Evolutionary conservation across 2,113 vertebrate species (phyloP).

Genomic region (Acanthochromis polyacanthus): DNA sequence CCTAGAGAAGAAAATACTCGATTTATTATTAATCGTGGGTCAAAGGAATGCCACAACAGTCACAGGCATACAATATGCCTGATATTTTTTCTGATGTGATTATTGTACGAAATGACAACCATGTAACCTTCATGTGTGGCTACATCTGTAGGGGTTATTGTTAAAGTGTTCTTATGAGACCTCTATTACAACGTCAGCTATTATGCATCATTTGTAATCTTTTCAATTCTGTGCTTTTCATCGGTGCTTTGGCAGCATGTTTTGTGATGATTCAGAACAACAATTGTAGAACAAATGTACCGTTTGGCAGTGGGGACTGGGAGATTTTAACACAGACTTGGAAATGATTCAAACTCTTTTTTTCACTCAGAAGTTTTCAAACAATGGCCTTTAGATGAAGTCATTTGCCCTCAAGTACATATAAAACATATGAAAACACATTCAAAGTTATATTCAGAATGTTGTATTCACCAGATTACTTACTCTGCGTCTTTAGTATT

Average conservation of each 20-base stretch:
- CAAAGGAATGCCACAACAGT: conserved; percentile 75
- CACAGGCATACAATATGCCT: conserved; percentile 66
- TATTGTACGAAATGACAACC: conserved; percentile 62
- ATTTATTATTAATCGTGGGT: conserved; percentile 86
- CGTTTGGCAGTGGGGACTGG: background rate
- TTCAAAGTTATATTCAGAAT: too few relatives aligned
- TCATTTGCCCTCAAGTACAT: background rate
- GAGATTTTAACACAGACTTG: background rate
- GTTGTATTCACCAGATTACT: too few relatives aligned
- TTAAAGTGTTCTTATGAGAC: conserved; percentile 54
- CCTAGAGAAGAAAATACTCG: conserved; percentile 72
- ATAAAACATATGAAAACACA: too few relatives aligned
- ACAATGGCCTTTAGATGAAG: conserved; percentile 32
- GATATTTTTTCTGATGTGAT: conserved; percentile 69
- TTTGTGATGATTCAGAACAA: conserved; percentile 30
- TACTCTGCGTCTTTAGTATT: too few relatives aligned
- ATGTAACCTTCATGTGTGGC: conserved; percentile 67
- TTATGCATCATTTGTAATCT: conserved; percentile 49
- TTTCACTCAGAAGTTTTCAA: background rate
- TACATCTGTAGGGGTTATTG: conserved; percentile 59
- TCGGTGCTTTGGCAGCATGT: conserved; percentile 1
- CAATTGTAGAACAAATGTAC: background rate
- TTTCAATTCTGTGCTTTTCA: conserved; percentile 38
- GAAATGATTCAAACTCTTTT: too few relatives aligned
- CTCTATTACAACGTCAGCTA: conserved; percentile 52